A percentile compares a stretch with the other conserved stretches of the same genome.
phyloP scores from a whole-genome alignment of 2,113 vertebrate genomes.

The Festucalex cinctus region DNA sequence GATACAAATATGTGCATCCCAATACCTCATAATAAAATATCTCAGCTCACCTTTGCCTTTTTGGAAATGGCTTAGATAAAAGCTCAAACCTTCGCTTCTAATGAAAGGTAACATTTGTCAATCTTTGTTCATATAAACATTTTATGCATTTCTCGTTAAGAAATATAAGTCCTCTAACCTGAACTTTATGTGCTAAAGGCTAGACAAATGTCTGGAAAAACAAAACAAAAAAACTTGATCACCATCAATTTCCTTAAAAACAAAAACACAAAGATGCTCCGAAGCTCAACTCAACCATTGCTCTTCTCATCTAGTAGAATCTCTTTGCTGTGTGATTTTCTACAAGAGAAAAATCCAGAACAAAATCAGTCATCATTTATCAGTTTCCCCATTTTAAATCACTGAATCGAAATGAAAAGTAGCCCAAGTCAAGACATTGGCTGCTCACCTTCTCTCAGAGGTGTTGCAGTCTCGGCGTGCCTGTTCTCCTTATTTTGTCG shows the following conservation, averaged over 20 bases:
- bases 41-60: too few relatives aligned
- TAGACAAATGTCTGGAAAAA: too few relatives aligned
- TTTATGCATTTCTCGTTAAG: not conserved
- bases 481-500: slow-evolving; percentile 87
- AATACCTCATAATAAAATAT: not conserved
- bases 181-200: not conserved
- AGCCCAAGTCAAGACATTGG: not conserved
- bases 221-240: not conserved
- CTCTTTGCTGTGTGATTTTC: slow-evolving; percentile 17
- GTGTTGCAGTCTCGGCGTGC: slow-evolving; percentile 57
- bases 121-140: not conserved
- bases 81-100: not conserved
- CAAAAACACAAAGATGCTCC: not conserved
- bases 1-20: not conserved
- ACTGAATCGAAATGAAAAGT: not conserved
- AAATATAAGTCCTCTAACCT: too few relatives aligned
- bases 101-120: not conserved
- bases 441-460: slow-evolving; percentile 78
- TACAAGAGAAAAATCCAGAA: slow-evolving; percentile 15
- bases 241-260: not conserved
- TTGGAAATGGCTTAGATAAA: too few relatives aligned
- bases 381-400: not conserved
- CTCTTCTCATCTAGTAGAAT: slow-evolving; percentile 6
- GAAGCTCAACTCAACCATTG: not conserved
- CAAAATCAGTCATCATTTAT: not conserved